Evolutionary conservation across 2,888 invertebrate genomes (phyloP).

Genomic region (Drosophila testacea): DNA sequence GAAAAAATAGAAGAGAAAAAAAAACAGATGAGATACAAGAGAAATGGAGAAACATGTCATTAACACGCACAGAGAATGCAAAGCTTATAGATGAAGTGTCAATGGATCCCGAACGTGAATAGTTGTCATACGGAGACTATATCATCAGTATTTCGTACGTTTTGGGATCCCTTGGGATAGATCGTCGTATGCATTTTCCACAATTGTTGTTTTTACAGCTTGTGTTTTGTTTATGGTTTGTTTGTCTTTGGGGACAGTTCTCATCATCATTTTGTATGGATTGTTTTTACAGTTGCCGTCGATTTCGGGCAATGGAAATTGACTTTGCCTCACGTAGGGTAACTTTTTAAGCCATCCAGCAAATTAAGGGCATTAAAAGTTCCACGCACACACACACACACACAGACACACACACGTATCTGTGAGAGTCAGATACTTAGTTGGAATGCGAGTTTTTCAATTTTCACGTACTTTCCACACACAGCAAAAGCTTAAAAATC

Average conservation of each 20-base stretch:
- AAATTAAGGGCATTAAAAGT: conserved; percentile 81
- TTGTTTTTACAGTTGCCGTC: conserved; percentile 66
- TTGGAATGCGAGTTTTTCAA: conserved; percentile 68
- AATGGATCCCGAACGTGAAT: conserved; percentile 20
- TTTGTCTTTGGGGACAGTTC: conserved; percentile 70
- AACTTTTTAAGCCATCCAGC: conserved; percentile 75
- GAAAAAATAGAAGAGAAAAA: conserved; percentile 10
- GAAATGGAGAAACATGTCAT: conserved; percentile 52
- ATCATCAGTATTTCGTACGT: neutral
- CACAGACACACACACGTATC: neutral
- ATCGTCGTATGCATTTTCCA: conserved; percentile 26
- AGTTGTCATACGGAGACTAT: conserved; percentile 18
- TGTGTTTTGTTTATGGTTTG: conserved; percentile 49
- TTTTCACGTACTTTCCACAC: conserved; percentile 64
- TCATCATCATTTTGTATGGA: conserved; percentile 37
- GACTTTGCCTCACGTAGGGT: conserved; percentile 65
- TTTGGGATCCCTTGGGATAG: conserved; percentile 37
- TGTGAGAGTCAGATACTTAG: conserved; percentile 34
- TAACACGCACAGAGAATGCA: conserved; percentile 46
- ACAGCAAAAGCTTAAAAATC: conserved; percentile 67
- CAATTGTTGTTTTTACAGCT: conserved; percentile 73
- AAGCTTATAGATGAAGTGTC: conserved; percentile 16
- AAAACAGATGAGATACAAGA: conserved; percentile 21
- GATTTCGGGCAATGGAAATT: conserved; percentile 55
- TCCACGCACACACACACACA: conserved; percentile 36